Evolutionary conservation across 2,797 vertebrate genomes (phyloP), one percentile per base, ranked within the genome.

Genomic region (Silurus lanzhouensis): DNA sequence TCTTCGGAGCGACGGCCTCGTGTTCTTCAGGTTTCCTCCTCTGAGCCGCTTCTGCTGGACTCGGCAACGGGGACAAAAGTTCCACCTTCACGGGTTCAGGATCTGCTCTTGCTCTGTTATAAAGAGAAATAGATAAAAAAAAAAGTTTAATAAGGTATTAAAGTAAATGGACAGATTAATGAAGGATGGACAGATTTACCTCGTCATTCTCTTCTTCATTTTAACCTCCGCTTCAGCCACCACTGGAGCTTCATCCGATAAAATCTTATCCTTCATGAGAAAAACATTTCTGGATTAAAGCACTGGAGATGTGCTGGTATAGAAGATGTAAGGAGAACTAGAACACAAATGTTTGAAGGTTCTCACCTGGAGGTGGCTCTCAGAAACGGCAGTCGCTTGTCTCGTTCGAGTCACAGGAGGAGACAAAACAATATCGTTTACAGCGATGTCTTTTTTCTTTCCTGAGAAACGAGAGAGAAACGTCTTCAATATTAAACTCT

Each of bases 61-160:
- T 98, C 86, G 94, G 93, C 90, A 97, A 91, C 52, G 98, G 98
- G 2, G 98, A 99, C 91, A 99, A 92, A 17, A 97, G 93, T 22
- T 94, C 93, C 76, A 96, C 95, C 90, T 95, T 93, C 85, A 95
- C 93, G 1, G 95, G 94, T 91, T 94, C 95, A 22, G 89, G 80
- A 76, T 78, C 81, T 5, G 90, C 92, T 92, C 93, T 96, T 67
- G 91, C 88, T 93, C 97, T 98, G 92, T n/a, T 60, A 19, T 8
- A 48, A 13, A 52, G 8, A 52, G 17, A n/a, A 55, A 46, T 12
- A 8, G 13, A 9, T 10, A 1, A 1, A 70, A 38, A 38, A 10
- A 6, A 8, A 14, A 64, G 7, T 52, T 48, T 64, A n/a, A 66
- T 6, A 1, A 44, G 17, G 44, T 19, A 25, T 17, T 66, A 3